Percentiles rank a stretch among this genome's conserved stretches.
phyloP scores from a whole-genome alignment of 2,888 invertebrate genomes.

The Escarpia spicata region DNA sequence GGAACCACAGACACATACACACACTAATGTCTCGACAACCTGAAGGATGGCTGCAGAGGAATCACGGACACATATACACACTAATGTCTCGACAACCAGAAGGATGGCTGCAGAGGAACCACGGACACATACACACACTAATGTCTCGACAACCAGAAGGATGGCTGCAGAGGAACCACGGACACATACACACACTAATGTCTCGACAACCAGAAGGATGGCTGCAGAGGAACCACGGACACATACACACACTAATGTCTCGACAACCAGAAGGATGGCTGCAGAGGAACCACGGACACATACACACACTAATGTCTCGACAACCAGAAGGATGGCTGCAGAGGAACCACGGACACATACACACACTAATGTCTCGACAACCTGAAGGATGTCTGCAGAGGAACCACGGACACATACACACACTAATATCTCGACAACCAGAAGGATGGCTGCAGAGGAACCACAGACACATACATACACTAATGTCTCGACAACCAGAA shows the following conservation, averaged over 20 bases:
- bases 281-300: neutral
- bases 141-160: neutral
- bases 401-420: neutral
- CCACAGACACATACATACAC: neutral
- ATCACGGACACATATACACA: neutral
- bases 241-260: neutral
- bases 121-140: neutral
- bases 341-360: neutral
- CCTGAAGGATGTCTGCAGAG: conserved; percentile 70
- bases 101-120: no score
- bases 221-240: neutral
- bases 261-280: no score
- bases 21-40: neutral
- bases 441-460: conserved; percentile 69
- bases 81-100: neutral
- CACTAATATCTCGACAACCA: conserved; percentile 59
- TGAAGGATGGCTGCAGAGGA: no score
- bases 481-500: conserved; percentile 68
- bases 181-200: conserved; percentile 3
- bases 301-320: neutral
- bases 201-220: neutral
- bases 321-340: no score
- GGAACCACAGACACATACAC: neutral
- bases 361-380: conserved; percentile 48
- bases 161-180: no score